Evolutionary conservation across 2,797 vertebrate species (phyloP).

Genomic region (Periparus ater): DNA sequence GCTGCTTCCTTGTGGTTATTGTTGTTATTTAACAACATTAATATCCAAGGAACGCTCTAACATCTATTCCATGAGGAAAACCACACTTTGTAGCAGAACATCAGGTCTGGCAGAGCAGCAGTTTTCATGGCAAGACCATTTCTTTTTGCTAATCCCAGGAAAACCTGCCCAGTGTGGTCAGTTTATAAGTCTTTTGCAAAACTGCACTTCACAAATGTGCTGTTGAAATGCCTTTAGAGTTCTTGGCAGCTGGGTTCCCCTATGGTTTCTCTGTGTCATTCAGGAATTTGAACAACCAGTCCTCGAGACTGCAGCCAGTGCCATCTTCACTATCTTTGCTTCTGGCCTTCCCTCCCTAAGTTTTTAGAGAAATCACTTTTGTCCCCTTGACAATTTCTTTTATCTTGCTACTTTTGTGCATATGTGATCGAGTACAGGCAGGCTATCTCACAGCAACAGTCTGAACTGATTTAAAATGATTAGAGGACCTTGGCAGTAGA

Average conservation of each 20-base stretch:
- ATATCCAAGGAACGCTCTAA: constrained; percentile 50
- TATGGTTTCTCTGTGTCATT: background rate
- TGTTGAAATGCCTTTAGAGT: constrained; percentile 51
- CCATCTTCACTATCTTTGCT: background rate
- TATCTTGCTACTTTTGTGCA: background rate
- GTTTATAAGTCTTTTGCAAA: constrained; percentile 57
- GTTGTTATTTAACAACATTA: constrained; percentile 39
- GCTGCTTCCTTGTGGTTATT: background rate
- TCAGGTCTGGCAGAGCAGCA: background rate
- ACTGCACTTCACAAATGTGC: constrained; percentile 30
- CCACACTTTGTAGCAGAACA: background rate
- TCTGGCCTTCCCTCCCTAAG: background rate
- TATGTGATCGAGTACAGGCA: background rate
- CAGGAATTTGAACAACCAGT: constrained; percentile 13
- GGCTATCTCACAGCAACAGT: background rate
- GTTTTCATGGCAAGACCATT: constrained; percentile 8
- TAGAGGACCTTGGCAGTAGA: constrained; percentile 16
- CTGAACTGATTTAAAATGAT: background rate
- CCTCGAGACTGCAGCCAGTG: background rate
- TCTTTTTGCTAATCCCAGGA: constrained; percentile 16
- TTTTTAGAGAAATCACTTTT: background rate
- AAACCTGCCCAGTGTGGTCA: constrained; percentile 47
- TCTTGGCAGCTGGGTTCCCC: constrained; percentile 15
- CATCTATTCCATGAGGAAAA: constrained; percentile 54
- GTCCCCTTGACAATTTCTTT: background rate